phyloP scores from a whole-genome alignment of 2,888 invertebrate genomes.

The Epirrhoe tristata region DNA sequence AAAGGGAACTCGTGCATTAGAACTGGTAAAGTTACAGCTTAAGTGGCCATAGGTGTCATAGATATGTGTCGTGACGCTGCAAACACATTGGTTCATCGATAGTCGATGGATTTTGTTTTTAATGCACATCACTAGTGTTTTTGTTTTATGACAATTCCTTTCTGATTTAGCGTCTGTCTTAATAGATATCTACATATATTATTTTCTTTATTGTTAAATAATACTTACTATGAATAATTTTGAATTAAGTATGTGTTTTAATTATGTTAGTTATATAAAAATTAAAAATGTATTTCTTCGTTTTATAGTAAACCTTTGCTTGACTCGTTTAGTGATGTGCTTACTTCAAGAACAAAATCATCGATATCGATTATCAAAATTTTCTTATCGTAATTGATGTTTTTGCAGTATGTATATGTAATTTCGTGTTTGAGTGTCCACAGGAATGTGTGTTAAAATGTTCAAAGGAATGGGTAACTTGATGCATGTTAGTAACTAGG shows the following conservation, averaged over 20 bases:
- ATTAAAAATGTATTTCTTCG: neutral
- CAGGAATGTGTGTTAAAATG: slow-evolving; percentile 80
- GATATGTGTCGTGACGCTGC: slow-evolving; percentile 55
- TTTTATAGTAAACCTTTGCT: neutral
- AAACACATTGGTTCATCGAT: slow-evolving; percentile 50
- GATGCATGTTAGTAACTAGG: slow-evolving; percentile 61
- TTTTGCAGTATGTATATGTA: slow-evolving; percentile 58
- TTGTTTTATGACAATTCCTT: neutral
- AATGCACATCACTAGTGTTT: slow-evolving; percentile 40
- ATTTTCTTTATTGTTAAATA: neutral
- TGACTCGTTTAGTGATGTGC: slow-evolving; percentile 23
- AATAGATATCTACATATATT: neutral
- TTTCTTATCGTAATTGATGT: slow-evolving; percentile 49
- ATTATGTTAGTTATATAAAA: neutral
- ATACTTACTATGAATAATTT: neutral
- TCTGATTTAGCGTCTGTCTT: neutral
- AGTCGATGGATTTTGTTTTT: slow-evolving; percentile 26
- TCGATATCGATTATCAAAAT: slow-evolving; percentile 33
- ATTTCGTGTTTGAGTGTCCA: slow-evolving; percentile 78
- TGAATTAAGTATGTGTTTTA: neutral
- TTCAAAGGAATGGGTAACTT: slow-evolving; percentile 72
- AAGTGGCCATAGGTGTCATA: slow-evolving; percentile 49
- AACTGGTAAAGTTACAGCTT: slow-evolving; percentile 67
- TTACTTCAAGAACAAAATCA: slow-evolving; percentile 28
- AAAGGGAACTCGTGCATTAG: slow-evolving; percentile 81